Percentiles rank a stretch among this genome's conserved stretches.
These are phyloP conservation scores for Cheilosia scutellata DNA, from an alignment of 2,888 invertebrate genomes.

Conservation along the genomic window DNA sequence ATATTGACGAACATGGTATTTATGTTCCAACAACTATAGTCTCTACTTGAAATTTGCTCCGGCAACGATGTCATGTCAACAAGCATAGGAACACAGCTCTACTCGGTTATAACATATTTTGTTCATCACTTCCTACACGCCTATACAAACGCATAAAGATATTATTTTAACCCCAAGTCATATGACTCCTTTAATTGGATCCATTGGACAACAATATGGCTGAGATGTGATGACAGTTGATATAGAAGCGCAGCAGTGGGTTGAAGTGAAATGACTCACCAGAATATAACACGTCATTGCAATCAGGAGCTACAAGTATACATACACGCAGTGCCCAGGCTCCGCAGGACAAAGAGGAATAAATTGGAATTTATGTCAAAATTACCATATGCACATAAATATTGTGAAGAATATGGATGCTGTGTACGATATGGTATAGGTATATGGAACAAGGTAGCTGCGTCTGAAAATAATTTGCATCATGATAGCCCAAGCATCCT, in stretches of 20 bases:
- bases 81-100: constrained; percentile 4
- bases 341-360: constrained; percentile 51
- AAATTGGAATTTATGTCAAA: constrained; percentile 68
- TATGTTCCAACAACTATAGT: constrained; percentile 5
- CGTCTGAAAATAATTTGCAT: constrained; percentile 33
- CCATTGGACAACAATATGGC: constrained; percentile 54
- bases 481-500: constrained; percentile 46
- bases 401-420: constrained; percentile 47
- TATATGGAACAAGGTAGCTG: neutral
- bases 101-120: neutral
- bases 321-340: constrained; percentile 2
- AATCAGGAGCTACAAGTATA: constrained; percentile 47
- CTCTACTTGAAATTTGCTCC: neutral
- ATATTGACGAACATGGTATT: constrained; percentile 49
- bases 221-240: constrained; percentile 28
- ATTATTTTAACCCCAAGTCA: constrained; percentile 31
- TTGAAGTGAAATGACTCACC: neutral
- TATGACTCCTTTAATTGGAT: constrained; percentile 64
- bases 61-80: constrained; percentile 1
- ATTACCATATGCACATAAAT: constrained; percentile 61
- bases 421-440: neutral
- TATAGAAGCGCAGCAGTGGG: constrained; percentile 2
- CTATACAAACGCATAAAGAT: constrained; percentile 4
- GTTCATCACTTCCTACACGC: neutral
- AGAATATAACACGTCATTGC: constrained; percentile 31